Evolutionary conservation across 2,797 vertebrate genomes (phyloP), one percentile per base, ranked within the genome.

Genomic region (Dendrocincla fuliginosa): DNA sequence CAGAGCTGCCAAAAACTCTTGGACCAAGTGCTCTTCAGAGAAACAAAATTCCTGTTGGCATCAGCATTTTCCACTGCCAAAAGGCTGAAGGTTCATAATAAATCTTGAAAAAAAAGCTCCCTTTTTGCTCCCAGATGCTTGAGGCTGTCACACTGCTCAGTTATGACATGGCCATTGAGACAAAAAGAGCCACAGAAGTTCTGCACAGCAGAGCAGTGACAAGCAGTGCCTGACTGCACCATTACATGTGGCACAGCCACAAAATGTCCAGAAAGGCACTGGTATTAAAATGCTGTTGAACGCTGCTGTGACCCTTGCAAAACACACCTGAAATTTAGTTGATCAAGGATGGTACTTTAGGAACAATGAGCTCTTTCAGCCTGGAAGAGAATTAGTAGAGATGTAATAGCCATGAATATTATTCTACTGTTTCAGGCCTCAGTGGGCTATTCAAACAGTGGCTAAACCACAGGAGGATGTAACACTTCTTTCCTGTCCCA

Each of bases 211-310:
- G 78, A 94, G 86, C 13, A 76, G 90, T 89, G 89, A 93, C 77
- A 94, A 92, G 91, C 55, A 73, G 83, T 85, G 81, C 55, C 75
- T 93, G 81, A 52, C 65, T 77, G 74, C 75, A 28, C 92, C 84
- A 81, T 93, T 95, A 68, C 56, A 88, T 33, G 67, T 2, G 0
- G 35, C 8, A 13, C 79, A 77, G 67, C 14, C 12, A 32, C 64
- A 82, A 68, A 92, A 50, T 73, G 90, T 83, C 86, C 24, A 65
- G 74, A 96, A 90, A 93, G 27, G 60, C 64, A 64, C 9, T 64
- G 82, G 28, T 35, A 88, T 93, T 75, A 93, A 96, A 97, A 89
- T 49, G 56, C 37, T 89, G 82, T 78, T 93, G 78, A 90, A 73
- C 85, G 42, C 91, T 95, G 52, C 52, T 1, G 19, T 49, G 75